Evolutionary conservation across 1,140 invertebrate species (phyloP).

Genomic region (Cherax quadricarinatus): DNA sequence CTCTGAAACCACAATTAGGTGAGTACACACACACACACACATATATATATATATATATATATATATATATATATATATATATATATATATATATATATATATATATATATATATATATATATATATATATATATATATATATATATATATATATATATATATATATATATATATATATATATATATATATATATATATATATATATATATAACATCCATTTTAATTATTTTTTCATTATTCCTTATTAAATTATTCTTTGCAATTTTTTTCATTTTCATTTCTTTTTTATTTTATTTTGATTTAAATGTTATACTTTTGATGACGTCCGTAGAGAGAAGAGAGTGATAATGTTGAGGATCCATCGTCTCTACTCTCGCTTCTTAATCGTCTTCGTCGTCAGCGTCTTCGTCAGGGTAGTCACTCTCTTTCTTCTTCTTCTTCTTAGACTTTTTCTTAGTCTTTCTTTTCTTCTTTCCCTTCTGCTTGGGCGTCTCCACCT

Average conservation of each 20-base stretch:
- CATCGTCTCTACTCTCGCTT: too few relatives aligned
- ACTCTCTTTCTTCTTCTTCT: constrained; percentile 33
- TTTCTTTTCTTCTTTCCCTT: constrained; percentile 34
- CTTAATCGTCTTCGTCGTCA: constrained; percentile 27
- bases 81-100: constrained; percentile 36
- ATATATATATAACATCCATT: neutral
- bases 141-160: constrained; percentile 38
- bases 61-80: constrained; percentile 36
- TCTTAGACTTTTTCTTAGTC: constrained; percentile 15
- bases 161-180: constrained; percentile 6
- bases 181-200: too few relatives aligned
- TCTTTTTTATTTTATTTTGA: neutral
- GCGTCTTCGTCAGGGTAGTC: constrained; percentile 19
- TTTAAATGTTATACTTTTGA: neutral
- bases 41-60: constrained; percentile 38
- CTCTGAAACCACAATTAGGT: too few relatives aligned
- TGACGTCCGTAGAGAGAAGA: too few relatives aligned
- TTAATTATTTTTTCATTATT: neutral
- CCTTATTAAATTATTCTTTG: neutral
- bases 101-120: constrained; percentile 33
- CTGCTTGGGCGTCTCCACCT: constrained; percentile 4
- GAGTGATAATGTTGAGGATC: too few relatives aligned
- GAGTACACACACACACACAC: too few relatives aligned
- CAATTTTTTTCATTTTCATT: neutral
- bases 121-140: constrained; percentile 38